These are phyloP conservation scores for Rallus limicola DNA, from an alignment of 2,113 vertebrate species.

Conservation along the genomic window DNA sequence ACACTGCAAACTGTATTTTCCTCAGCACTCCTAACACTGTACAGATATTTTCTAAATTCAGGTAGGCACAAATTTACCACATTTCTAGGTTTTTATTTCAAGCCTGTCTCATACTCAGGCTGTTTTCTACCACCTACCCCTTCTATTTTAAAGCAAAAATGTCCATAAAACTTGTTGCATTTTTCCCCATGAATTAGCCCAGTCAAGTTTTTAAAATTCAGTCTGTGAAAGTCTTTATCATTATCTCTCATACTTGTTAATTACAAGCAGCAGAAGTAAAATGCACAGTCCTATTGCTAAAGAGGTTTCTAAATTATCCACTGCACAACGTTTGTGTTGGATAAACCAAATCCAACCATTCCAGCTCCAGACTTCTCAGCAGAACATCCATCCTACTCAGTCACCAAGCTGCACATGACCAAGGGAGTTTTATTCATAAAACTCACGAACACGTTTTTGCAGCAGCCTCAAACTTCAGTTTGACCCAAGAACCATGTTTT, in stretches of 20 bases:
- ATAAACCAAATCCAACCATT: background rate
- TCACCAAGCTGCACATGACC: background rate
- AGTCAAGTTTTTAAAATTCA: background rate
- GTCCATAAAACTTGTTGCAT: background rate
- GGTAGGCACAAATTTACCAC: background rate
- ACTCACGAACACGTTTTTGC: background rate
- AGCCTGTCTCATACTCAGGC: background rate
- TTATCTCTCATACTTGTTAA: background rate
- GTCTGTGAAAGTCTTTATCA: background rate
- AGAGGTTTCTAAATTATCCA: background rate
- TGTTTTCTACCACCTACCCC: background rate
- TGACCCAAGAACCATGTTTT: background rate
- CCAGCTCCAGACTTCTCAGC: background rate
- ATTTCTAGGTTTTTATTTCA: background rate
- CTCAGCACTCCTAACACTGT: background rate
- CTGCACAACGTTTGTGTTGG: fast-evolving
- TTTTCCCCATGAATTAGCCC: background rate
- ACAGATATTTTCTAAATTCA: background rate
- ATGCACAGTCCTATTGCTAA: fast-evolving
- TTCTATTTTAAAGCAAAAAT: background rate
- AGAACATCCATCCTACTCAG: background rate
- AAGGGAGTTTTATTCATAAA: background rate
- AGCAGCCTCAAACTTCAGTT: background rate
- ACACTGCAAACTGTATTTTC: background rate
- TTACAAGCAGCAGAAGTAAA: background rate